Evolutionary conservation across 2,888 invertebrate genomes (phyloP), one percentile per base, ranked within the genome.

Genomic region (Mythimna impura): DNA sequence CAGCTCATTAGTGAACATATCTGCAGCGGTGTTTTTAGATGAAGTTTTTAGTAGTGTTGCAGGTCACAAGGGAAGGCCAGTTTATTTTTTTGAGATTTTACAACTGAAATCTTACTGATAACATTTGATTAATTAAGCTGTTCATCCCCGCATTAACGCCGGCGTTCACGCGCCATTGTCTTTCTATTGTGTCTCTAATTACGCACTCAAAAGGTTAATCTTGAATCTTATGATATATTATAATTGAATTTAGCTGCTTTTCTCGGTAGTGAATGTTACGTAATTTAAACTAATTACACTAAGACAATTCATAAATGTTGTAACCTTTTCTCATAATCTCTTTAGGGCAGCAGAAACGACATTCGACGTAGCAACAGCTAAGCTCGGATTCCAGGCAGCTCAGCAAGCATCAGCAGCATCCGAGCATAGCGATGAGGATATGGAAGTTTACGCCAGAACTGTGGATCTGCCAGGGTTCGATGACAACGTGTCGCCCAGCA

Each of bases 391-490:
- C 86, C 90, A 93, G 17, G 92, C 94, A 20, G 89, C 94, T 0
- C 94, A 94, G 30, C 94, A 93, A 73, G 94, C 96, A 71, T 96
- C 97, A 65, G 95, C 97, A 0, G 97, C 97, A 0, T 97, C 97
- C 0, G 98, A 98, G 81, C 96, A 97, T 73, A 97, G 97, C 64
- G 98, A 98, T 84, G 98, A 98, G 80, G 97, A 97, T 80, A 95
- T 97, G 86, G 98, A 98, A 88, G 96, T 97, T 65, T 98, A 97
- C 97, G 98, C 98, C 0, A 96, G 98, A 75, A 97, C 97, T 10
- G 97, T 98, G 0, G 98, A 98, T 92, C 95, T 98, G 55, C 98
- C 98, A 3, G 98, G 98, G 3, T 97, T 98, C 81, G 98, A 98
- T 83, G 98, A 98, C 89, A 98, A 98, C 89, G 97, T 98, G 47